Evolutionary conservation across 1,140 invertebrate species (phyloP).

Genomic region (Bathynomus jamesi): DNA sequence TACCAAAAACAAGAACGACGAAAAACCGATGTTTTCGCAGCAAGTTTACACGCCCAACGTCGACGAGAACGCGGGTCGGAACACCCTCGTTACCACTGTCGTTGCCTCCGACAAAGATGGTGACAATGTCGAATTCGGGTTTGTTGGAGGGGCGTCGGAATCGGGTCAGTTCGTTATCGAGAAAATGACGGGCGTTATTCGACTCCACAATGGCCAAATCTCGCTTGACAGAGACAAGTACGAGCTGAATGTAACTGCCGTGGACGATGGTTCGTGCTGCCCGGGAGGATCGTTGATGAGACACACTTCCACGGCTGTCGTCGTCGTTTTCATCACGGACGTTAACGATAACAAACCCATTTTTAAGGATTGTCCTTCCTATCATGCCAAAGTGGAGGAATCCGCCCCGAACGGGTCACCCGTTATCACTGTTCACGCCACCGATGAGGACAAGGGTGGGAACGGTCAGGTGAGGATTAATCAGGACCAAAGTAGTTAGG

Average conservation of each 20-base stretch:
- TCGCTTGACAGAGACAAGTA: slow-evolving; percentile 77
- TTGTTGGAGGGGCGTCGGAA: slow-evolving; percentile 77
- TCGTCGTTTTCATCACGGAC: slow-evolving; percentile 91
- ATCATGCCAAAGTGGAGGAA: slow-evolving; percentile 86
- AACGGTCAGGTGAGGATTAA: slow-evolving; percentile 50
- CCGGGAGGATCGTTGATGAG: slow-evolving; percentile 72
- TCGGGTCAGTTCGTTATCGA: slow-evolving; percentile 91
- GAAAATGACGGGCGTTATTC: slow-evolving; percentile 88
- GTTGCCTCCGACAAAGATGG: slow-evolving; percentile 93
- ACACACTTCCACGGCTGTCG: slow-evolving; percentile 85
- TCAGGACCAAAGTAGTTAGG: too few species aligned
- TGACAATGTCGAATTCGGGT: slow-evolving; percentile 86
- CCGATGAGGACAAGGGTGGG: slow-evolving; percentile 78
- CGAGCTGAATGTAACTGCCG: slow-evolving; percentile 85
- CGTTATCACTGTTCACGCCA: slow-evolving; percentile 77
- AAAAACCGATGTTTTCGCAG: slow-evolving; percentile 91
- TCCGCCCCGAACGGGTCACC: slow-evolving; percentile 83
- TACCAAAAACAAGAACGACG: slow-evolving; percentile 93
- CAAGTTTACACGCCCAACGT: slow-evolving; percentile 94
- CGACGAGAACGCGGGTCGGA: slow-evolving; percentile 88
- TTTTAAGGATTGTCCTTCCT: slow-evolving; percentile 84
- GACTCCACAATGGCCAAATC: slow-evolving; percentile 73
- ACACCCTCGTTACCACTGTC: slow-evolving; percentile 86
- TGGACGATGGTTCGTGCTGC: slow-evolving; percentile 89
- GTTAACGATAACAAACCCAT: slow-evolving; percentile 92